Percentiles rank a stretch among this genome's conserved stretches.
These are phyloP conservation scores for Ceyx melanurus DNA, from an alignment of 2,113 vertebrate species.

Conservation along the genomic window DNA sequence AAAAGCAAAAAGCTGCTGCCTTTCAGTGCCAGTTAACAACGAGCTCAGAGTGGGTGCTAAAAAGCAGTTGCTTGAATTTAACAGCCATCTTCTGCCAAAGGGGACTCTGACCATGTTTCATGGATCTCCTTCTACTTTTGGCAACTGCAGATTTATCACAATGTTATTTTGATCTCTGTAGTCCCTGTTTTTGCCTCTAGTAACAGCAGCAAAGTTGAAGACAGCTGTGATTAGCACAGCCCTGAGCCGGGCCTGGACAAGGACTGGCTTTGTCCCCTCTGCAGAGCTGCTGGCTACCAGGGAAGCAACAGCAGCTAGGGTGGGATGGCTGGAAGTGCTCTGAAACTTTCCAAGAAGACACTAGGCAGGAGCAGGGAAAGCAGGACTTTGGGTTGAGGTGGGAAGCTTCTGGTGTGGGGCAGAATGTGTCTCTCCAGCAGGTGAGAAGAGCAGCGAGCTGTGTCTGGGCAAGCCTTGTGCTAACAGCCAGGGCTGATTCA, in stretches of 20 bases:
- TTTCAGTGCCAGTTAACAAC: background rate
- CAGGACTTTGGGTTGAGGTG: background rate
- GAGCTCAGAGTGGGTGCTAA: background rate
- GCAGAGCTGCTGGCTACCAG: accelerated
- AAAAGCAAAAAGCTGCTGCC: too few species aligned
- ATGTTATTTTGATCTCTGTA: background rate
- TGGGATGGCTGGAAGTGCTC: accelerated
- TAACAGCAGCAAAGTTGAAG: background rate
- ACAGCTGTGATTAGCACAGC: background rate
- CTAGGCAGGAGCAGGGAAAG: background rate
- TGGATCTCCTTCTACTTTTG: background rate
- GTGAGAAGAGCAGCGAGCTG: background rate
- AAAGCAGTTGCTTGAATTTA: background rate
- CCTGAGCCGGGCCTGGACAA: background rate
- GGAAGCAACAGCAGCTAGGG: accelerated
- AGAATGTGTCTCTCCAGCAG: background rate
- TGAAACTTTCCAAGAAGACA: background rate
- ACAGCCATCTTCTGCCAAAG: background rate
- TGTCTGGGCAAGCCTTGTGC: background rate
- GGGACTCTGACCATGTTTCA: background rate
- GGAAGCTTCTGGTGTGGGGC: background rate
- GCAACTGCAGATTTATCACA: background rate
- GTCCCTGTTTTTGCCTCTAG: background rate
- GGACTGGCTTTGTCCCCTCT: accelerated
- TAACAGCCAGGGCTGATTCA: background rate